phyloP scores from a whole-genome alignment of 92 coral and sea anemone genomes.

The Umimayanthus chanpuru region DNA sequence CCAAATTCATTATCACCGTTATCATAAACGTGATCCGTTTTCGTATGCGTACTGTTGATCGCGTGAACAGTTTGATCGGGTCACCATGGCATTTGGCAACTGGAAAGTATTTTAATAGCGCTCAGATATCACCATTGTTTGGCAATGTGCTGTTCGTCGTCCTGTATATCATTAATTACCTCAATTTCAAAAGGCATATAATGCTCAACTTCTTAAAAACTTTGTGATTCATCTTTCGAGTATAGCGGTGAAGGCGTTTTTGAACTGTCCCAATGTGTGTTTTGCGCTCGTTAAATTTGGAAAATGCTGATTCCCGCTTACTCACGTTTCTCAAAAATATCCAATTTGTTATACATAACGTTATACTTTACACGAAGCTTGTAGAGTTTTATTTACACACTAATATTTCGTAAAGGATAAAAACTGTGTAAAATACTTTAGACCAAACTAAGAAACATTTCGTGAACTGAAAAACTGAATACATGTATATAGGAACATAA shows the following conservation, averaged over 20 bases:
- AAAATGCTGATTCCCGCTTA: too few species aligned
- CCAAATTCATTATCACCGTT: neutral
- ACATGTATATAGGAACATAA: too few species aligned
- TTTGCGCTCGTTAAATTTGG: too few species aligned
- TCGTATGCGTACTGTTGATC: neutral
- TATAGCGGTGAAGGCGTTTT: neutral
- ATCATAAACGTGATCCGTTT: neutral
- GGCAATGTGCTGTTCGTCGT: neutral
- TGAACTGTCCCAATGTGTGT: neutral
- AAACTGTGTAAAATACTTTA: too few species aligned
- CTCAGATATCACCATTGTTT: slow-evolving; percentile 2
- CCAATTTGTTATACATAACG: too few species aligned
- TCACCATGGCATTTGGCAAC: neutral
- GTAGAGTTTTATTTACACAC: too few species aligned
- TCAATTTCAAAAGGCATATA: neutral
- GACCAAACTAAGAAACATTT: too few species aligned
- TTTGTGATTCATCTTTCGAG: neutral
- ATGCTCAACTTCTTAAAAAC: neutral
- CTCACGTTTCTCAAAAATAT: too few species aligned
- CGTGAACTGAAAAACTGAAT: too few species aligned
- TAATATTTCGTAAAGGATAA: too few species aligned
- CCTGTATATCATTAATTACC: neutral
- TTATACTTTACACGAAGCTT: too few species aligned
- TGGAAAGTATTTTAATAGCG: neutral
- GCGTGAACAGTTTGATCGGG: neutral